A percentile compares a stretch with the other conserved stretches of the same genome.
phyloP scores from a whole-genome alignment of 2,888 invertebrate genomes.

The Epirrhoe alternata region DNA sequence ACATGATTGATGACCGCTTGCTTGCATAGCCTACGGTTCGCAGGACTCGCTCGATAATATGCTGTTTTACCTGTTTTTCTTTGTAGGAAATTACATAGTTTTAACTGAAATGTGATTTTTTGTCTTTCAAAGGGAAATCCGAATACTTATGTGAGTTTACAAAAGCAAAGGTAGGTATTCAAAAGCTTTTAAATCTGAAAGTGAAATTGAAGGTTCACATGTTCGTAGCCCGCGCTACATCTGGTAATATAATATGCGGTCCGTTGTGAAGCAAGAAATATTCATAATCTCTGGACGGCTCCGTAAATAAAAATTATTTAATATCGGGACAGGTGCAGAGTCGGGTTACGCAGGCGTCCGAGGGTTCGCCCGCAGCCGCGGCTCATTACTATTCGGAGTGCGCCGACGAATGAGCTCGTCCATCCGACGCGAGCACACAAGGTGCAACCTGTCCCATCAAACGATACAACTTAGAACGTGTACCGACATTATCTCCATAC shows the following conservation, averaged over 20 bases:
- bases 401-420: conserved; percentile 74
- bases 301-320: conserved; percentile 80
- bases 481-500: conserved; percentile 71
- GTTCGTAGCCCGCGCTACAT: conserved; percentile 51
- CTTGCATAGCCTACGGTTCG: conserved; percentile 36
- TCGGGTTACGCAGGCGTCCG: conserved; percentile 69
- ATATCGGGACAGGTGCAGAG: conserved; percentile 79
- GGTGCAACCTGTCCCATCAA: conserved; percentile 73
- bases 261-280: conserved; percentile 71
- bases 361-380: conserved; percentile 42
- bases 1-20: conserved; percentile 75
- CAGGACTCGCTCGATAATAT: conserved; percentile 28
- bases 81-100: conserved; percentile 2
- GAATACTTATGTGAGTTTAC: too few species aligned
- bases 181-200: not conserved
- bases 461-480: conserved; percentile 55
- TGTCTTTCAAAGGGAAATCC: not conserved
- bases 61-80: conserved; percentile 11
- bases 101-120: not conserved
- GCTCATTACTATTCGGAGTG: conserved; percentile 76
- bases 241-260: conserved; percentile 74
- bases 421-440: conserved; percentile 53
- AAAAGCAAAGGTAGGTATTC: not conserved
- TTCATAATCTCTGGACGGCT: conserved; percentile 78
- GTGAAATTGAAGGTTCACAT: conserved; percentile 47